Conservation (phyloP, 2,888 invertebrate species). For the Phalangium opilio region DNA sequence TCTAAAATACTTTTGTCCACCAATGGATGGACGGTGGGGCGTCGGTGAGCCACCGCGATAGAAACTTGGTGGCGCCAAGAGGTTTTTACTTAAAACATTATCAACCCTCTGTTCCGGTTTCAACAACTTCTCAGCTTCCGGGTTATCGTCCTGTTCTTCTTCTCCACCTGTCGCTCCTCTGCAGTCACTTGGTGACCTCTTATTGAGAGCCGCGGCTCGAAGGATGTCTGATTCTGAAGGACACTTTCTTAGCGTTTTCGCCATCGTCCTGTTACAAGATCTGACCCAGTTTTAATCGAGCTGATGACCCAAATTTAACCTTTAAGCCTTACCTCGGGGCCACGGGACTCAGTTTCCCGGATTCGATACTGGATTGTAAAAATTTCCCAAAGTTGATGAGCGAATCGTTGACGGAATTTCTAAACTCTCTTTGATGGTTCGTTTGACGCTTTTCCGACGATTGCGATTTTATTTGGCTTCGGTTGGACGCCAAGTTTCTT, state of each 20-base stretch:
- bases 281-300: too few relatives aligned
- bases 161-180: too few relatives aligned
- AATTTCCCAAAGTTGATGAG: constrained; percentile 17
- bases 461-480: neutral
- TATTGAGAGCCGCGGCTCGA: constrained; percentile 8
- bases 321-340: neutral
- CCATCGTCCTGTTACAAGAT: too few relatives aligned
- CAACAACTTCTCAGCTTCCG: too few relatives aligned
- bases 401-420: constrained; percentile 14
- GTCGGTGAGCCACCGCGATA: constrained; percentile 8
- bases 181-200: neutral
- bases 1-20: constrained; percentile 15
- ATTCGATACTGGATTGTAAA: constrained; percentile 14
- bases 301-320: too few relatives aligned
- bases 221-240: constrained; percentile 40
- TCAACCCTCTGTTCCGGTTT: too few relatives aligned
- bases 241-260: constrained; percentile 31
- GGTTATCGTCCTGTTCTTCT: too few relatives aligned
- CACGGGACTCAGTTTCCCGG: constrained; percentile 8
- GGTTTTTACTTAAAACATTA: too few relatives aligned
- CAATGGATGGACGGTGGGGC: constrained; percentile 14
- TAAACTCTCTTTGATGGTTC: constrained; percentile 9
- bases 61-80: neutral
- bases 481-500: too few relatives aligned
- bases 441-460: constrained; percentile 5